phyloP scores from a whole-genome alignment of 1,140 invertebrate species.

The Tetramorium alpestre region DNA sequence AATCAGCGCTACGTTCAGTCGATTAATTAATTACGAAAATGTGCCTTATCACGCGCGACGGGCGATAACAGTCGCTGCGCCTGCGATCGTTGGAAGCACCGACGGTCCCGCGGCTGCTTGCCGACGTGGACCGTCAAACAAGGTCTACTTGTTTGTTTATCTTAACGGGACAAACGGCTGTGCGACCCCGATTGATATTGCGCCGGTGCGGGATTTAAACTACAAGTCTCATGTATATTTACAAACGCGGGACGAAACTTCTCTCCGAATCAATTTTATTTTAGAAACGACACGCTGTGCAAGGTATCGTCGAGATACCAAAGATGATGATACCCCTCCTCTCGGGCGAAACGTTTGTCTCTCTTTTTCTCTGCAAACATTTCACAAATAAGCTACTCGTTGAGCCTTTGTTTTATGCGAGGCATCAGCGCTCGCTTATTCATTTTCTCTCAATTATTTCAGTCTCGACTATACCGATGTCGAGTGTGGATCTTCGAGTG shows the following conservation, averaged over 20 bases:
- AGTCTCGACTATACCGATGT: too few relatives aligned
- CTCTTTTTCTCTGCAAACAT: too few relatives aligned
- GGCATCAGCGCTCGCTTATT: too few relatives aligned
- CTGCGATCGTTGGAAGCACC: not conserved
- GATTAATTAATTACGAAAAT: not conserved
- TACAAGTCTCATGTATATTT: not conserved
- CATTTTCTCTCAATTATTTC: too few relatives aligned
- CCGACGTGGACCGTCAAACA: not conserved
- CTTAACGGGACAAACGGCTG: not conserved
- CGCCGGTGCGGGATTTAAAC: not conserved
- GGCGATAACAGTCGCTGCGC: too few relatives aligned
- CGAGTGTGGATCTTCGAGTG: too few relatives aligned
- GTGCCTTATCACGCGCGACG: not conserved
- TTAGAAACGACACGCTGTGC: not conserved
- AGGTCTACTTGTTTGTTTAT: conserved; percentile 24
- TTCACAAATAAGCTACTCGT: too few relatives aligned
- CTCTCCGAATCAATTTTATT: not conserved
- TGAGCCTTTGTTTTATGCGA: too few relatives aligned
- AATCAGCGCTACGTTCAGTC: too few relatives aligned
- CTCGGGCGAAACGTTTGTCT: too few relatives aligned
- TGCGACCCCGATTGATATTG: not conserved
- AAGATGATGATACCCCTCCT: too few relatives aligned
- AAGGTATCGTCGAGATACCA: too few relatives aligned
- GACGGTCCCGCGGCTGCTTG: not conserved
- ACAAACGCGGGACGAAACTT: not conserved